Conservation (phyloP, 2,888 invertebrate species). For the Melangyna quadrimaculata region DNA sequence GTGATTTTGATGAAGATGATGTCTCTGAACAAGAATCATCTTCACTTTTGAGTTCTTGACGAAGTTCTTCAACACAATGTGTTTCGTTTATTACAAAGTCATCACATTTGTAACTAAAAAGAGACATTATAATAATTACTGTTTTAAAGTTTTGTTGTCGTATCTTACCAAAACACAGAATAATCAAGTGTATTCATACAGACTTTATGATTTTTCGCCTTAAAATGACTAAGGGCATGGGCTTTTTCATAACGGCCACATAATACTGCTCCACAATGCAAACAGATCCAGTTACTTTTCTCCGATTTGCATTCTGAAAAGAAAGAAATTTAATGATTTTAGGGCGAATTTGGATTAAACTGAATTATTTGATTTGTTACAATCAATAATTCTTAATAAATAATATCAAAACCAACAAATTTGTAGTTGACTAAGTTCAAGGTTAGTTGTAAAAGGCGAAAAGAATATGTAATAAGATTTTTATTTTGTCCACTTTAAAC, state of each 20-base stretch:
- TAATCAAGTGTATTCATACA: conserved; percentile 89
- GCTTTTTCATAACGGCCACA: conserved; percentile 90
- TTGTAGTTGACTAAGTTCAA: too few species aligned
- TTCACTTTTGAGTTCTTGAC: conserved; percentile 81
- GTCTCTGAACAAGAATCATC: conserved; percentile 79
- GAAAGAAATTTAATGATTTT: conserved; percentile 18
- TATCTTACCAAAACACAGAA: conserved; percentile 87
- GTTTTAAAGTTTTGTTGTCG: background rate
- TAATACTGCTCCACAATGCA: conserved; percentile 87
- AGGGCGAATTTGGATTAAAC: too few species aligned
- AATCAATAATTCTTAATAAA: too few species aligned
- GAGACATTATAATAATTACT: background rate
- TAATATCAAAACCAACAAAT: too few species aligned
- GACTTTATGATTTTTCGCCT: conserved; percentile 85
- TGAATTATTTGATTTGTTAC: too few species aligned
- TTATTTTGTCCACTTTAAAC: too few species aligned
- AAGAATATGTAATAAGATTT: too few species aligned
- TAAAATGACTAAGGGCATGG: conserved; percentile 88
- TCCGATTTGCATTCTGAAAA: conserved; percentile 84
- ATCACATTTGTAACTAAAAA: conserved; percentile 89
- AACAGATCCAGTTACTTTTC: conserved; percentile 89
- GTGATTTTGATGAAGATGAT: conserved; percentile 74
- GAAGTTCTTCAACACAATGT: conserved; percentile 83
- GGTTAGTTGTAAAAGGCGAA: too few species aligned
- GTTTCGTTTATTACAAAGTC: conserved; percentile 90